Evolutionary conservation across 2,888 invertebrate genomes (phyloP), one percentile per base, ranked within the genome.

Genomic region (Gari tellinella): DNA sequence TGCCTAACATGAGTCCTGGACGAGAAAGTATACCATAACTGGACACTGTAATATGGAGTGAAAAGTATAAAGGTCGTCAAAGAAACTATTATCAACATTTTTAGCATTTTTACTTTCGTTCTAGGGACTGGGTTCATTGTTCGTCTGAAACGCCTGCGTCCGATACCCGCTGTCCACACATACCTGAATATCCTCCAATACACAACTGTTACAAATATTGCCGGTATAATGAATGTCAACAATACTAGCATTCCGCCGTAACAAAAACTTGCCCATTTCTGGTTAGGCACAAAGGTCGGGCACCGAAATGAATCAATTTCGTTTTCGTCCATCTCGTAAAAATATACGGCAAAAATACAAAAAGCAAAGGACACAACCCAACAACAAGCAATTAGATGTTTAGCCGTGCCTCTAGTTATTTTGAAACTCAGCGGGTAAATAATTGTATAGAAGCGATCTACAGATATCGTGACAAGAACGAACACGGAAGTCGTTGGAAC

Each of bases 401-500:
- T 89, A 31, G 91, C 89, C 2, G 87, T 87, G 10, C 81, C 82
- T 5, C 90, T 75, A 1, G 89, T 91, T 25, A 91, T 86, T 72
- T 89, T 91, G 76, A 91, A 91, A 73, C 89, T 90, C 25, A 91
- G 81, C 0, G 91, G 91, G 66, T 90, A 88, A n/a, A 91, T 82
- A 25, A 91, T 90, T 17, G 91, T 89, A 81, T 91, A 91, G 76
- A 84, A 91, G n/a, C 91, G 67, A 70, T 91, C 91, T 2, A 89
- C 67, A 45, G 86, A 86, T 26, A 91, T 88, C 15, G 86, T 83
- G 7, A 87, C 79, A 8, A 91, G 78, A 10, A 90, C 80, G 52
- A 84, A 87, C 26, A 86, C 73, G 3, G 82, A 76, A 4, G 85
- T 68, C 12, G 84, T 80, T 14, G 87, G 86, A 5, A 77, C 70